Percentiles rank a stretch among this genome's conserved stretches.
These are phyloP conservation scores for Anoura caudifer DNA, from an alignment of 2,113 vertebrate genomes.

Conservation along the genomic window DNA sequence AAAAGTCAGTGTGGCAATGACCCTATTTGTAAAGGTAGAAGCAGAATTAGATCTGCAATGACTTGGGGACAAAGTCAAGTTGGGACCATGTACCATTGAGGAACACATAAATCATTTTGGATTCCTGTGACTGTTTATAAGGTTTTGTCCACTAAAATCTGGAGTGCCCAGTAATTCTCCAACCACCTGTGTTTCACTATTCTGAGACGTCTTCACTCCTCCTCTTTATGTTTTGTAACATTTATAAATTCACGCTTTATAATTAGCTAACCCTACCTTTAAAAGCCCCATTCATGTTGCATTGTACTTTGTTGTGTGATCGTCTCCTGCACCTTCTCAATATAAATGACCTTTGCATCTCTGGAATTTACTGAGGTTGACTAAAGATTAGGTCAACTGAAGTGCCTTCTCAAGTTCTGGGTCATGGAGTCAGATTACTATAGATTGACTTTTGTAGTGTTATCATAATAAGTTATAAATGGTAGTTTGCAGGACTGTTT, in stretches of 20 bases:
- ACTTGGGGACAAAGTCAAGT: background rate
- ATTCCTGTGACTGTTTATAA: background rate
- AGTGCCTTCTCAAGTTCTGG: background rate
- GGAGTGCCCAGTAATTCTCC: background rate
- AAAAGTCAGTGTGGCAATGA: background rate
- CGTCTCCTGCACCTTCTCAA: background rate
- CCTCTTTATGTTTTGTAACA: background rate
- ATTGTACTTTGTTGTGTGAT: background rate
- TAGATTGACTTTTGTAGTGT: background rate
- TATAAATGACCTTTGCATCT: background rate
- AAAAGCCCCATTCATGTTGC: background rate
- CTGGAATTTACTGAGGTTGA: background rate
- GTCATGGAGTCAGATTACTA: rapidly evolving
- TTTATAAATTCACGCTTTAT: background rate
- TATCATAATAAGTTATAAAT: background rate
- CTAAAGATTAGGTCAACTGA: background rate
- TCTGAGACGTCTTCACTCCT: background rate
- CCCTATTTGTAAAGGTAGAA: background rate
- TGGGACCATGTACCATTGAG: background rate
- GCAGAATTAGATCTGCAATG: background rate
- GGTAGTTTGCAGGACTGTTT: background rate
- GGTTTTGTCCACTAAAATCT: background rate
- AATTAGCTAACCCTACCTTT: background rate
- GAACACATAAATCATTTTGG: background rate
- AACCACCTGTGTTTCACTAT: background rate